phyloP scores from a whole-genome alignment of 2,113 vertebrate species.

The Nestor notabilis region DNA sequence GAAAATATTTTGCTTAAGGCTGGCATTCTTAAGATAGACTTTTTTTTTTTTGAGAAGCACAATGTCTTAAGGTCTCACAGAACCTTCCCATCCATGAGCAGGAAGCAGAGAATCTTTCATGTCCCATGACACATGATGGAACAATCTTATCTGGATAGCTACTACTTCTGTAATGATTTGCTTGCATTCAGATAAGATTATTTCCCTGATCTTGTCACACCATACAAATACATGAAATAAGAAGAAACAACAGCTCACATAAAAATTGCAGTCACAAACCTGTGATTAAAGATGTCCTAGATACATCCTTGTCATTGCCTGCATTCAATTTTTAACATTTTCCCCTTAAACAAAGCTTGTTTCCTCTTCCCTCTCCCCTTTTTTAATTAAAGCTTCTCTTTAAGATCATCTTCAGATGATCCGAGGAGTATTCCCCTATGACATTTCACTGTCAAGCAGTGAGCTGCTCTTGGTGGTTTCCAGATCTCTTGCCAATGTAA shows the following conservation, averaged over 20 bases:
- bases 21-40: neutral
- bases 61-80: neutral
- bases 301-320: neutral
- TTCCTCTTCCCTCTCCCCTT: neutral
- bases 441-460: neutral
- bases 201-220: neutral
- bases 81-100: neutral
- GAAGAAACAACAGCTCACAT: neutral
- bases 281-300: neutral
- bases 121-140: rapidly evolving
- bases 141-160: neutral
- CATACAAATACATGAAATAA: neutral
- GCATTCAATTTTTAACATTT: neutral
- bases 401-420: neutral
- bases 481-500: neutral
- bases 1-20: neutral
- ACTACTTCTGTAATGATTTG: neutral
- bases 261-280: neutral
- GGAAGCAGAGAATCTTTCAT: neutral
- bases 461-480: neutral
- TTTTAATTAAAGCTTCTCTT: constrained; percentile 4
- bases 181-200: neutral
- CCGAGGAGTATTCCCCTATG: neutral
- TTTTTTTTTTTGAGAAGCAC: neutral
- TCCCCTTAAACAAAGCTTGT: neutral